Evolutionary conservation across 2,888 invertebrate species (phyloP).

Genomic region (Agrochola lota): DNA sequence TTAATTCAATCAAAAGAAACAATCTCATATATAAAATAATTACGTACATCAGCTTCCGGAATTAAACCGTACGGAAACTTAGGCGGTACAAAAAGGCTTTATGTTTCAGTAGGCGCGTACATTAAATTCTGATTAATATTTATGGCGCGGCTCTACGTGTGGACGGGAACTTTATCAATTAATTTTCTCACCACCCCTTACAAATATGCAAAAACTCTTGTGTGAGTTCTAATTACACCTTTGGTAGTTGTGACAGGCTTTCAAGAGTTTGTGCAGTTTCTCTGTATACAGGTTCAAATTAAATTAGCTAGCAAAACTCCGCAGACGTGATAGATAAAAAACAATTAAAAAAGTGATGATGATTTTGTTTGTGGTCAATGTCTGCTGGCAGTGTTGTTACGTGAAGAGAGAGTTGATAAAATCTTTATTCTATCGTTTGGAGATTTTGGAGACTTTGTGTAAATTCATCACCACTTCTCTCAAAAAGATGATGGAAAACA

Average conservation of each 20-base stretch:
- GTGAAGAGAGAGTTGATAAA: too few relatives aligned
- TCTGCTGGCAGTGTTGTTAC: too few relatives aligned
- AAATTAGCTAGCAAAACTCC: too few relatives aligned
- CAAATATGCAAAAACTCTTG: constrained; percentile 73
- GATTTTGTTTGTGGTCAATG: too few relatives aligned
- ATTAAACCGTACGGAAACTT: constrained; percentile 29
- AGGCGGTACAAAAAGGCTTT: constrained; percentile 51
- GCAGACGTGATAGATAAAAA: too few relatives aligned
- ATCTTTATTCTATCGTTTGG: too few relatives aligned
- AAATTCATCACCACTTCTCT: too few relatives aligned
- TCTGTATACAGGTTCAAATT: neutral
- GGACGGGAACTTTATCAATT: constrained; percentile 78
- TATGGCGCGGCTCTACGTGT: constrained; percentile 68
- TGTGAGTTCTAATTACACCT: constrained; percentile 61
- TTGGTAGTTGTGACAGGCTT: constrained; percentile 25
- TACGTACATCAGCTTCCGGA: constrained; percentile 16
- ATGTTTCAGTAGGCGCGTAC: constrained; percentile 56
- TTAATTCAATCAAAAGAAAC: constrained; percentile 10
- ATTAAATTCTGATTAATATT: constrained; percentile 76
- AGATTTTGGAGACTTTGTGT: too few relatives aligned
- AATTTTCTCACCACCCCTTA: constrained; percentile 70
- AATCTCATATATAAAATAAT: constrained; percentile 14
- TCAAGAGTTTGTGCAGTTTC: constrained; percentile 16
- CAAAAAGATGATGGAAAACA: too few relatives aligned
- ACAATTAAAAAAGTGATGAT: too few relatives aligned